phyloP scores from a whole-genome alignment of 1,140 invertebrate genomes.

The Adoxophyes honmai region DNA sequence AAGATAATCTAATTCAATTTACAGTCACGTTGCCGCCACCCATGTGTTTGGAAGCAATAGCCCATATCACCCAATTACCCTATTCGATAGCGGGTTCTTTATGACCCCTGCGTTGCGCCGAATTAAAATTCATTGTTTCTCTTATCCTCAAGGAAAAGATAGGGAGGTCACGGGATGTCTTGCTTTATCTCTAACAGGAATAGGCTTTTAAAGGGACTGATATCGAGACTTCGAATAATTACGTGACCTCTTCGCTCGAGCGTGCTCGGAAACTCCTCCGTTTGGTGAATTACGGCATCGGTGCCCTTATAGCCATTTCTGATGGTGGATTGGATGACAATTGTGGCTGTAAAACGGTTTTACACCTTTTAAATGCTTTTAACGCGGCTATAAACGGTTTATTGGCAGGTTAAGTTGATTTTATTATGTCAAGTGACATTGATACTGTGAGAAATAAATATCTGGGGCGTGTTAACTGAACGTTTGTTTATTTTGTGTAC shows the following conservation, averaged over 20 bases:
- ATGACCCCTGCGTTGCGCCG: constrained; percentile 42
- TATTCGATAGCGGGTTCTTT: constrained; percentile 71
- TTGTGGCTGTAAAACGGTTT: constrained; percentile 36
- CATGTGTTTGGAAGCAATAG: constrained; percentile 47
- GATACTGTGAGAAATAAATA: constrained; percentile 19
- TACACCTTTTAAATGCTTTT: constrained; percentile 33
- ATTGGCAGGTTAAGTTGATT: constrained; percentile 18
- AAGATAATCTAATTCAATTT: constrained; percentile 58
- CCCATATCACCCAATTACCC: constrained; percentile 69
- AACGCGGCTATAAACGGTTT: constrained; percentile 33
- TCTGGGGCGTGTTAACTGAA: not conserved
- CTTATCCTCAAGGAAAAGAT: constrained; percentile 67
- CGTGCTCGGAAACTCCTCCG: constrained; percentile 29
- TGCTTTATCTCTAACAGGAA: constrained; percentile 69
- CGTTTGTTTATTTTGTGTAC: too few species aligned
- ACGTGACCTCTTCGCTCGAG: constrained; percentile 58
- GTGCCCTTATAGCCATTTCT: not conserved
- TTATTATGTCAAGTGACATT: constrained; percentile 19
- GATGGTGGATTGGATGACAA: constrained; percentile 33
- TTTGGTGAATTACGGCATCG: constrained; percentile 21
- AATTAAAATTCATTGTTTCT: constrained; percentile 76
- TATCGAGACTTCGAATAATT: constrained; percentile 59
- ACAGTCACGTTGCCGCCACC: constrained; percentile 36
- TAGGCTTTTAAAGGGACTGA: constrained; percentile 69
- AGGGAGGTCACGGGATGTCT: constrained; percentile 69